Base-by-base conservation (phyloP, 2,888 invertebrate genomes). In the Achlya flavicornis region DNA sequence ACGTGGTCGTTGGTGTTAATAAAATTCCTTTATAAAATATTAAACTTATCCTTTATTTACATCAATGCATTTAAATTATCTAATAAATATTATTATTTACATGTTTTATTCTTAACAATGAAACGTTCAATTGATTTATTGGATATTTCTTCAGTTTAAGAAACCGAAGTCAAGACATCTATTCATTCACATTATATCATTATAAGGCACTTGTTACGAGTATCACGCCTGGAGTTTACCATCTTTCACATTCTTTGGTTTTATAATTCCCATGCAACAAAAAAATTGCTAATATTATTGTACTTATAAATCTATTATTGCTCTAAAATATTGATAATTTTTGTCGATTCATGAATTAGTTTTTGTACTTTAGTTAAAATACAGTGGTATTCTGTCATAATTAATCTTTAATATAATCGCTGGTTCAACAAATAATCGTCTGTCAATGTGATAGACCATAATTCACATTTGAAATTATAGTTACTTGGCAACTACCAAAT, bases 191-290 rank as follows among this genome's bases (percentile, higher is more conserved):
- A 53, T 8, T 10, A 4, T 19, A 10, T 19, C 7, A 53, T 19
- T 16, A 0, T 16, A 53, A 53, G 19, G 53, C 53, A 53, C 53
- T 19, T 16, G 12, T 48, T n/a, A 6, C 6, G 3, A 1, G 2
- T 48, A 10, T 53, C 53, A 53, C 53, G 19, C 10, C 19, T 53
- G 53, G n/a, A 19, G 19, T 53, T 53, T 19, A 53, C 53, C 53
- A 53, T 53, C 48, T 53, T 53, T 53, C 19, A 53, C 53, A 53
- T 10, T 53, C 53, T 53, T 53, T 53, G 53, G 53, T 19, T 53
- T n/a, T 53, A 53, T 48, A 16, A 48, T 53, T 53, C 19, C 3
- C 14, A 10, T 19, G 53, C 19, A 53, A 53, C 48, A 53, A 53
- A 53, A 53, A 46, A 19, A 53, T n/a, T n/a, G 5, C 46, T n/a